Base-by-base conservation (phyloP, 2,888 invertebrate genomes). In the Rhingia campestris region DNA sequence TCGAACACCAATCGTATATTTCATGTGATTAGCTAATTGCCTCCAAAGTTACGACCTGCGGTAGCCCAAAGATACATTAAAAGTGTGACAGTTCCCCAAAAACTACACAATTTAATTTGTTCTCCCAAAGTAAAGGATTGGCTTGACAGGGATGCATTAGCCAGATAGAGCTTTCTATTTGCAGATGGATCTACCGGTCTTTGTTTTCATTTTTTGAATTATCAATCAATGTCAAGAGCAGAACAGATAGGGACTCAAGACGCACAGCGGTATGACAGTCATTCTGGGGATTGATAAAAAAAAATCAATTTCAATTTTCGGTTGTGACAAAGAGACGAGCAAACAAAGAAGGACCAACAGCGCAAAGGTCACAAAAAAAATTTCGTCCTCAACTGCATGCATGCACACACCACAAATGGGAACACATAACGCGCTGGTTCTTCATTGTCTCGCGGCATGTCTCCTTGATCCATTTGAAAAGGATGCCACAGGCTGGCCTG, bases 221-320 rank as follows among this genome's bases (percentile, higher is more conserved):
- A 81, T 81, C 81, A 72, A 81, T 81, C 81, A 81, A 81, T 81
- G 81, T 81, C 81, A 81, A 47, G 59, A 51, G 51, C 70, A 77
- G 49, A 9, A 22, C 9, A 37, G 51, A 39, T 22, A 4, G 12
- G 47, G 33, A 10, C 45, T 7, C 4, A 49, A 67, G 33, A 49
- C 53, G 51, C 22, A 30, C 37, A 56, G 14, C 39, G 22, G 35
- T 6, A 7, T 7, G 14, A 39, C 41, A 69, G 47, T 51, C 63
- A 56, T 41, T 72, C 49, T 30, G 49, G 30, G 22, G 41, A 58
- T 51, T 45, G 59, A 51, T n/a, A 47, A 33, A 45, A 47, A n/a
- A 2, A 22, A 59, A 66, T 53, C 33, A 47, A 54, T 81, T 76
- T 64, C 6, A 58, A 53, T 49, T 35, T 63, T 45, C 14, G 35